Base-by-base conservation (phyloP, 2,113 vertebrate species). In the Toxostoma redivivum region DNA sequence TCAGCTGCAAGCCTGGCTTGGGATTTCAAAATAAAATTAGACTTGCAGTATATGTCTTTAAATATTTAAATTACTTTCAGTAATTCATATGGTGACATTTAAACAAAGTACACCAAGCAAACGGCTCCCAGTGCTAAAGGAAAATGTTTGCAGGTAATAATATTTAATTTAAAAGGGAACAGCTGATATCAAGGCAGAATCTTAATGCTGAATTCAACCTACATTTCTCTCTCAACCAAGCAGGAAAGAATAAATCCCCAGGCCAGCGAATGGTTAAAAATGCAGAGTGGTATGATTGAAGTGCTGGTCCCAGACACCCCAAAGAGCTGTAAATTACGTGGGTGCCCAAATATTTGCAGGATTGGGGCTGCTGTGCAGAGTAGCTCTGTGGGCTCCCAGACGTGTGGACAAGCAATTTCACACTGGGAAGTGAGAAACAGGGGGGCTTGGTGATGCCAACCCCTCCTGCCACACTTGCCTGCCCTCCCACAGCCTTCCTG, bases 81-180 rank as follows among this genome's bases (percentile, higher is more conserved):
- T 95, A 94, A 95, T 90, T 95, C 96, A 90, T 91, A 95, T 85
- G 90, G 94, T 96, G 95, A 96, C 96, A 95, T 97, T 97, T 95
- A 92, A 95, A 95, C 91, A 95, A 79, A 92, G 91, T 81, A 92
- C 50, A 9, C 71, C 88, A 81, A 92, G 94, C 76, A 81, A 94
- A 93, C 7, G 33, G 88, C 94, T 96, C 88, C 94, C 92, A 80
- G 79, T 48, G 82, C 94, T 85, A n/a, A 91, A 92, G 95, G 89
- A 90, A 95, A 95, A 87, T 92, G 78, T 91, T 95, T 94, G 91
- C 91, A 96, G 93, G 93, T 97, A 95, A 91, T 94, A 91, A 89
- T 91, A 79, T 85, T 94, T 91, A 79, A 95, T 91, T 91, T 91
- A 90, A 87, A 88, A 96, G 65, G 53, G 61, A 92, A 91, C 69